A percentile compares a stretch with the other conserved stretches of the same genome.
Evolutionary conservation across 2,888 invertebrate genomes (phyloP).

Genomic region (Furcula furcula): DNA sequence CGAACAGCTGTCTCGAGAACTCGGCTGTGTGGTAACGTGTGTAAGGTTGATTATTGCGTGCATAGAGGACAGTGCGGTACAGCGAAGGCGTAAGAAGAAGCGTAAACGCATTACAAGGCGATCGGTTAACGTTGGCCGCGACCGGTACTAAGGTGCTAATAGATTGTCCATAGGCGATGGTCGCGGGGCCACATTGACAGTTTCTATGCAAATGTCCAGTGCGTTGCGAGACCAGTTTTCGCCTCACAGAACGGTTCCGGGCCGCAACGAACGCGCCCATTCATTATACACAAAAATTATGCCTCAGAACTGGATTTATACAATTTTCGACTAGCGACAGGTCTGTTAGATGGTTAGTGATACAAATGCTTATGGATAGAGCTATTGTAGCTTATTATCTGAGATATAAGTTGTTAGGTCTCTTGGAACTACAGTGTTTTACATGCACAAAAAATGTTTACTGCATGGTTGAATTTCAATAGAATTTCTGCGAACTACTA

Average conservation of each 20-base stretch:
- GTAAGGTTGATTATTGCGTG: constrained; percentile 35
- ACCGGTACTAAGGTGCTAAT: constrained; percentile 66
- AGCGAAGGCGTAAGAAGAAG: constrained; percentile 41
- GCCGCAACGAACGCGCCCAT: constrained; percentile 61
- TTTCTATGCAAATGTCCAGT: constrained; percentile 80
- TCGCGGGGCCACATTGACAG: constrained; percentile 70
- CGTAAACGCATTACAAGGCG: constrained; percentile 39
- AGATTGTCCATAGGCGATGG: constrained; percentile 43
- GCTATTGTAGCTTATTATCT: too few relatives aligned
- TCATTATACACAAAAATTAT: constrained; percentile 49
- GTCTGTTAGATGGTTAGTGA: too few relatives aligned
- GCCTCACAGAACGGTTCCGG: constrained; percentile 70
- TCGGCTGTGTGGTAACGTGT: constrained; percentile 17
- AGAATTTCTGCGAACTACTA: too few relatives aligned
- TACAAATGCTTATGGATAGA: too few relatives aligned
- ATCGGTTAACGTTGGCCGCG: constrained; percentile 36
- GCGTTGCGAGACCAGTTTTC: constrained; percentile 76
- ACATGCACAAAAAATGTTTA: too few relatives aligned
- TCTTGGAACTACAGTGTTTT: too few relatives aligned
- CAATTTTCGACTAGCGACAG: too few relatives aligned
- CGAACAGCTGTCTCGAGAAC: constrained; percentile 11
- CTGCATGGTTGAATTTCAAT: too few relatives aligned
- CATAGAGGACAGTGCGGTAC: constrained; percentile 19
- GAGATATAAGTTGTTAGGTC: too few relatives aligned
- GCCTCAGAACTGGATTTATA: constrained; percentile 59